phyloP scores from a whole-genome alignment of 2,113 vertebrate species.

The Hemiprocne comata region DNA sequence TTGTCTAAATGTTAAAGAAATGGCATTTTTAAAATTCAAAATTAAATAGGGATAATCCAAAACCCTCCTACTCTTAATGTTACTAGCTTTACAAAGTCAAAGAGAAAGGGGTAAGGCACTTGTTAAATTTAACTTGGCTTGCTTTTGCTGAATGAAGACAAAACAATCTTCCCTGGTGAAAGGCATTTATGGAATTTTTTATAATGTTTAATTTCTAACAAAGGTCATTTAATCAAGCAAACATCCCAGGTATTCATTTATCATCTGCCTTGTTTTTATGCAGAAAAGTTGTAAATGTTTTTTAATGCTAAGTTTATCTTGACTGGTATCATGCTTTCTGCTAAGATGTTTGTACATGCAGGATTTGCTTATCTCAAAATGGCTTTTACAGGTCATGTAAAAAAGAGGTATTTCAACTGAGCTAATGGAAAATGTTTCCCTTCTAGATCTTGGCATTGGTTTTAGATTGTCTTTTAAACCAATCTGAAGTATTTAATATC shows the following conservation, averaged over 20 bases:
- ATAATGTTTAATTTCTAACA: not conserved
- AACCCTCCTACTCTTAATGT: not conserved
- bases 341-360: slow-evolving; percentile 3
- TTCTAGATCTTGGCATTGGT: not conserved
- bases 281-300: slow-evolving; percentile 13
- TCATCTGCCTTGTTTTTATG: slow-evolving; percentile 1
- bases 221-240: slow-evolving; percentile 22
- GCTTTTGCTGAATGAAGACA: not conserved
- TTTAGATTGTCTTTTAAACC: not conserved
- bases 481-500: not conserved
- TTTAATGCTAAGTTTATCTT: slow-evolving; percentile 28
- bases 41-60: not conserved
- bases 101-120: not conserved
- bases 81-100: not conserved
- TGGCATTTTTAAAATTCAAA: not conserved
- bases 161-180: slow-evolving; percentile 3
- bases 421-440: slow-evolving; percentile 7
- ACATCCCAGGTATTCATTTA: slow-evolving; percentile 28
- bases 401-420: slow-evolving; percentile 18
- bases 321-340: not conserved
- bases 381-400: slow-evolving; percentile 24
- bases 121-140: not conserved
- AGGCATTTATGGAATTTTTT: not conserved
- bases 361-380: slow-evolving; percentile 48
- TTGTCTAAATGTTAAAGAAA: not conserved